Base-by-base conservation (phyloP, 2,113 vertebrate species). In the Urocitellus parryii region DNA sequence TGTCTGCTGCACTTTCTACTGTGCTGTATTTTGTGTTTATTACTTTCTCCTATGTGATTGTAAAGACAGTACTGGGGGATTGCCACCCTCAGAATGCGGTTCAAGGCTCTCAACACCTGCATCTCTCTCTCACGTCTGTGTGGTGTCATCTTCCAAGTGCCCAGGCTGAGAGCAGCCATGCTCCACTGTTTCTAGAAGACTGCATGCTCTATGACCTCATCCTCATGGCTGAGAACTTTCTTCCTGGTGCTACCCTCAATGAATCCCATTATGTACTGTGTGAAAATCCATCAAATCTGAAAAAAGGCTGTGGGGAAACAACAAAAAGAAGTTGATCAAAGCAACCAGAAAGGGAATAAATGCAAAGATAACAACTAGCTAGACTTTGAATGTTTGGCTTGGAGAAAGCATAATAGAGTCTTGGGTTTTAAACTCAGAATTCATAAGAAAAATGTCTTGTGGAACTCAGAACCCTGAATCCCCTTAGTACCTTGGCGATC, bases 211-310 rank as follows among this genome's bases (percentile, higher is more conserved):
- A 48, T 53, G 0, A 18, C 84, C 51, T 96, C 12, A n/a, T 96
- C 70, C 39, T 97, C 16, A 39, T 97, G 95, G 95, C 96, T 77
- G 92, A 97, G 0, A 45, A 1, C 97, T 88, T 98, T 94, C 2
- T 65, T 97, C 16, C 63, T 97, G 17, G 77, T 97, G 37, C 96
- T 88, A 0, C 92, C 95, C 5, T 12, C 96, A 65, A 92, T 97
- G 8, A 97, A 98, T 92, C 97, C 96, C 58, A 58, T 95, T 0
- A 0, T 98, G 67, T 98, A 97, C 39, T 94, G 95, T 1, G 1
- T 96, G 72, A 97, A 89, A 25, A 97, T 61, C 5, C 80, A 4
- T 14, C 58, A 70, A 8, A 92, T 97, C 20, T 3, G 2, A 72
- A 68, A 90, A 68, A 97, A 82, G 17, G 13, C 97, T 24, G 16